These are phyloP conservation scores for Neoaliturus tenellus DNA, from an alignment of 2,888 invertebrate species.

Conservation along the genomic window DNA sequence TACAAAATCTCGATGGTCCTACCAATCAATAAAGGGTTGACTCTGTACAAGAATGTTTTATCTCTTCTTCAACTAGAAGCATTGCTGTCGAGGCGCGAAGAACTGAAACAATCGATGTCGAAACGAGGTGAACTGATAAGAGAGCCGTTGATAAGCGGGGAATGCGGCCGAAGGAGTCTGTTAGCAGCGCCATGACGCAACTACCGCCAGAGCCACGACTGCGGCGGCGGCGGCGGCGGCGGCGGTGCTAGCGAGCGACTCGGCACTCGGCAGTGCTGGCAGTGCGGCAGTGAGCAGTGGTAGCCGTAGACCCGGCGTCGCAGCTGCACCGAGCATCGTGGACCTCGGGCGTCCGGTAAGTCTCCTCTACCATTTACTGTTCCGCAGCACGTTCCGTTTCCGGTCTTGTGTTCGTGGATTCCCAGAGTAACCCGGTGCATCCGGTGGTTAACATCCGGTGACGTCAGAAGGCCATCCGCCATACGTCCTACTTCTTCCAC, in stretches of 20 bases:
- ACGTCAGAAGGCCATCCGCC: conserved; percentile 3
- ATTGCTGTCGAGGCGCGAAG: too few relatives aligned
- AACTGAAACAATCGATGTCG: background rate
- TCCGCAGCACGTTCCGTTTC: background rate
- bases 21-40: too few relatives aligned
- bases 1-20: too few relatives aligned
- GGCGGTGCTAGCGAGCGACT: too few relatives aligned
- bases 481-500: background rate
- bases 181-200: background rate
- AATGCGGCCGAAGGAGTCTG: conserved; percentile 5
- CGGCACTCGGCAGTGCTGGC: background rate
- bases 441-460: too few relatives aligned
- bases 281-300: background rate
- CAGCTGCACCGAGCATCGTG: background rate
- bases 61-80: too few relatives aligned
- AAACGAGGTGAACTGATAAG: conserved; percentile 13
- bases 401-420: too few relatives aligned
- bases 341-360: background rate
- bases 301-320: background rate
- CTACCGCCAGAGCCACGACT: background rate
- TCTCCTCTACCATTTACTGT: background rate
- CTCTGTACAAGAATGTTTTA: too few relatives aligned
- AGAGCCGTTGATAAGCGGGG: background rate
- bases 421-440: too few relatives aligned
- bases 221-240: too few relatives aligned